phyloP scores from a whole-genome alignment of 2,888 invertebrate genomes.

The Linhomoeus sp. region DNA sequence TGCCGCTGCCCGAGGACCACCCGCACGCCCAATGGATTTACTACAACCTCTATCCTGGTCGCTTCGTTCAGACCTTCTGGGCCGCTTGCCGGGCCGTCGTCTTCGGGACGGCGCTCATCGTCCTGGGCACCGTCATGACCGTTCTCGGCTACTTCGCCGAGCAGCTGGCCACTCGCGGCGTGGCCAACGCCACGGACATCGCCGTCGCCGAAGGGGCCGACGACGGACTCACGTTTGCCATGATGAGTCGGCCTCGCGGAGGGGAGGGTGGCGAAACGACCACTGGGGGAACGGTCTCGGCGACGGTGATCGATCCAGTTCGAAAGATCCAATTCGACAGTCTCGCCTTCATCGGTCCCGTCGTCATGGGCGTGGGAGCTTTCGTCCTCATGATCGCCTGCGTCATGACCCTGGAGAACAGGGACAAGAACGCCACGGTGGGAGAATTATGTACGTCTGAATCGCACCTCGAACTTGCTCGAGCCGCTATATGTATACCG shows the following conservation, averaged over 20 bases:
- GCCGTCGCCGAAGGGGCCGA: neutral
- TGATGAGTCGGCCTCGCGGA: neutral
- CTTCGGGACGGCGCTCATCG: constrained; percentile 62
- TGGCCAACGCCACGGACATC: neutral
- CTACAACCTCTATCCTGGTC: too few relatives aligned
- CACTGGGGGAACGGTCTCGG: neutral
- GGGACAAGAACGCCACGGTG: constrained; percentile 56
- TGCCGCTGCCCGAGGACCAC: too few relatives aligned
- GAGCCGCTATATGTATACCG: too few relatives aligned
- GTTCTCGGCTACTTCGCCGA: constrained; percentile 46
- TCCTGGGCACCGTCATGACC: constrained; percentile 75
- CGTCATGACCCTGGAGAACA: constrained; percentile 92
- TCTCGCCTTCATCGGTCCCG: constrained; percentile 82
- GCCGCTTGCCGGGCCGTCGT: constrained; percentile 77
- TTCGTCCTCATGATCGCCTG: constrained; percentile 91
- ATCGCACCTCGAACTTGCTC: too few relatives aligned
- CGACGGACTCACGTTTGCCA: neutral
- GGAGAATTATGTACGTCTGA: too few relatives aligned
- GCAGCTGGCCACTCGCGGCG: constrained; percentile 15
- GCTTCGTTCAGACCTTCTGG: constrained; percentile 53
- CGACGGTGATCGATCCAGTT: neutral
- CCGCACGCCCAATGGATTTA: too few relatives aligned
- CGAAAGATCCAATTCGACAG: constrained; percentile 48
- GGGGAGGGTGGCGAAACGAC: too few relatives aligned
- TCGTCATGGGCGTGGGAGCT: constrained; percentile 92